These are phyloP conservation scores for Silurus asotus DNA, from an alignment of 2,113 vertebrate species.

Conservation along the genomic window DNA sequence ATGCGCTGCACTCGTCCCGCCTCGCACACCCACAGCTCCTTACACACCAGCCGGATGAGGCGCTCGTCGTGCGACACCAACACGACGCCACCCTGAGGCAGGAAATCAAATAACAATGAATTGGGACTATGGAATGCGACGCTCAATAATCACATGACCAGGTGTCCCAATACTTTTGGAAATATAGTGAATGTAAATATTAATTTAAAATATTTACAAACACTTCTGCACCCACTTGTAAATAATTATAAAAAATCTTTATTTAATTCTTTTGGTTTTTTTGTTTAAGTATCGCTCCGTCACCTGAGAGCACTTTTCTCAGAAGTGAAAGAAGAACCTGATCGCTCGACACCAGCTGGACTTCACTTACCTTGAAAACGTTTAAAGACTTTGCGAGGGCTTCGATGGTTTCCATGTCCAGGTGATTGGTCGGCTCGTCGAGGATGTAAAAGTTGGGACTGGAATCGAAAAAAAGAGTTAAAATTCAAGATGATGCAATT, in stretches of 20 bases:
- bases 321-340: background rate
- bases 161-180: no score
- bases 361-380: slow-evolving; percentile 80
- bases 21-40: slow-evolving; percentile 96
- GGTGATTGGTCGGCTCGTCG: slow-evolving; percentile 96
- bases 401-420: slow-evolving; percentile 99
- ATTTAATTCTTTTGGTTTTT: no score
- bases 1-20: slow-evolving; percentile 75
- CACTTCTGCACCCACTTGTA: no score
- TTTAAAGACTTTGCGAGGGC: slow-evolving; percentile 88
- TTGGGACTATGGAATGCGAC: no score
- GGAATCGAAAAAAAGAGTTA: slow-evolving; percentile 42
- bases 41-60: slow-evolving; percentile 92
- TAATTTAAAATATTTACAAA: no score
- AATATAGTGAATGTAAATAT: no score
- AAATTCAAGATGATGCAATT: background rate
- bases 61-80: slow-evolving; percentile 95
- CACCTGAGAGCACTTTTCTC: no score
- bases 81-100: slow-evolving; percentile 85
- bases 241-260: no score
- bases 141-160: no score
- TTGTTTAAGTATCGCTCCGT: no score
- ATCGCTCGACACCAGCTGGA: no score
- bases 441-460: slow-evolving; percentile 98
- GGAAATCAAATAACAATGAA: no score